Conservation (phyloP, 2,888 invertebrate species). For the Parascotia fuliginaria region DNA sequence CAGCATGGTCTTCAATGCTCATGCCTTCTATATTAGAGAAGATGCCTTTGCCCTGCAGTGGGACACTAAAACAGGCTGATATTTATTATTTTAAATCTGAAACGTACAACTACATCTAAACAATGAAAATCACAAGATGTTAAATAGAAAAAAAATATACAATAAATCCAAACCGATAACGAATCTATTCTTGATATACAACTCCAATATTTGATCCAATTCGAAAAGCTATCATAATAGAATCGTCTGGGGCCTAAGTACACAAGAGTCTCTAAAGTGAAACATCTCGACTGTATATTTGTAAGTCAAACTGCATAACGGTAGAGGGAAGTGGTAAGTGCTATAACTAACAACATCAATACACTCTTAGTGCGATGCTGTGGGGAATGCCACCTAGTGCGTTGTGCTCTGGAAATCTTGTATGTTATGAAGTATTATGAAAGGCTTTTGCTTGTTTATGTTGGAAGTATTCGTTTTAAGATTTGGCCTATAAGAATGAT, state of each 20-base stretch:
- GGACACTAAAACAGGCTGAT: too few relatives aligned
- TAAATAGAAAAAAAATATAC: too few relatives aligned
- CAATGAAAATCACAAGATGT: too few relatives aligned
- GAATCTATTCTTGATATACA: conserved; percentile 7
- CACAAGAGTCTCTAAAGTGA: conserved; percentile 55
- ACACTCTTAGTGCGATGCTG: conserved; percentile 65
- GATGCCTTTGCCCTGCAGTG: too few relatives aligned
- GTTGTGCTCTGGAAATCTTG: conserved; percentile 38
- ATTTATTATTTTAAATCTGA: too few relatives aligned
- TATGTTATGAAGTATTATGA: background rate
- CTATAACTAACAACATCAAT: conserved; percentile 75
- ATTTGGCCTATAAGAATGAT: too few relatives aligned
- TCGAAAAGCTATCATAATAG: conserved; percentile 38
- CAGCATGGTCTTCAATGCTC: too few relatives aligned
- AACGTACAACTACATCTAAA: too few relatives aligned
- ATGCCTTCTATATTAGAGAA: too few relatives aligned
- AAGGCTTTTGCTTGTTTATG: too few relatives aligned
- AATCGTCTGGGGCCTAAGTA: conserved; percentile 39
- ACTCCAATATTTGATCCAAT: conserved; percentile 43
- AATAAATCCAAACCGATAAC: too few relatives aligned
- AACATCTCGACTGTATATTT: conserved; percentile 72
- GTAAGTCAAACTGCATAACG: conserved; percentile 76
- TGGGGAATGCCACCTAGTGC: conserved; percentile 71
- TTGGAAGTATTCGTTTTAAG: too few relatives aligned
- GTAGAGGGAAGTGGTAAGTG: conserved; percentile 71